phyloP scores from a whole-genome alignment of 2,113 vertebrate genomes.

The Athene cunicularia region DNA sequence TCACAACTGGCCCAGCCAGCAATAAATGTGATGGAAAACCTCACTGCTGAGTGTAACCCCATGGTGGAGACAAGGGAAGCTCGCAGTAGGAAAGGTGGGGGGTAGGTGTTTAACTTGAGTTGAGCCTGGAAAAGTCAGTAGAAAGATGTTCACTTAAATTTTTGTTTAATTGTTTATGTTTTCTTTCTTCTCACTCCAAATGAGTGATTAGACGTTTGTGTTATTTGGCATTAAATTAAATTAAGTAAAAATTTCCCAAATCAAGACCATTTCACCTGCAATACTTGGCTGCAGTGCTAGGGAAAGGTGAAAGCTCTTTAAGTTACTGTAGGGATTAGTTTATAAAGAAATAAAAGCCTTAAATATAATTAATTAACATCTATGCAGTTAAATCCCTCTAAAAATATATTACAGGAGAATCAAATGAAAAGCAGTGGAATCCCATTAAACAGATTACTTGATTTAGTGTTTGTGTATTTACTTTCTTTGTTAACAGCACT shows the following conservation, averaged over 20 bases:
- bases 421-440: neutral
- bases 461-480: neutral
- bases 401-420: conserved; percentile 63
- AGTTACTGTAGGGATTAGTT: neutral
- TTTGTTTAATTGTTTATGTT: neutral
- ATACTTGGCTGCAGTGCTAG: neutral
- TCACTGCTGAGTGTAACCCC: neutral
- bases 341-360: neutral
- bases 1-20: neutral
- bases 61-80: neutral
- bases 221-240: neutral
- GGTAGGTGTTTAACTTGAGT: neutral
- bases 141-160: neutral
- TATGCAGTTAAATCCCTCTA: neutral
- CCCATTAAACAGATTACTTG: neutral
- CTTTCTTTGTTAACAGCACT: neutral
- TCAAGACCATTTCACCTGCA: neutral
- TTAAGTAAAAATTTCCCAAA: neutral
- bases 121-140: neutral
- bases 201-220: neutral
- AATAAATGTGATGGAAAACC: neutral
- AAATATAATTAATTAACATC: neutral
- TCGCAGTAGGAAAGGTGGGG: neutral
- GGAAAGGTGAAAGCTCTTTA: neutral
- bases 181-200: neutral